phyloP scores from a whole-genome alignment of 2,113 vertebrate species.

The Xiphias gladius region DNA sequence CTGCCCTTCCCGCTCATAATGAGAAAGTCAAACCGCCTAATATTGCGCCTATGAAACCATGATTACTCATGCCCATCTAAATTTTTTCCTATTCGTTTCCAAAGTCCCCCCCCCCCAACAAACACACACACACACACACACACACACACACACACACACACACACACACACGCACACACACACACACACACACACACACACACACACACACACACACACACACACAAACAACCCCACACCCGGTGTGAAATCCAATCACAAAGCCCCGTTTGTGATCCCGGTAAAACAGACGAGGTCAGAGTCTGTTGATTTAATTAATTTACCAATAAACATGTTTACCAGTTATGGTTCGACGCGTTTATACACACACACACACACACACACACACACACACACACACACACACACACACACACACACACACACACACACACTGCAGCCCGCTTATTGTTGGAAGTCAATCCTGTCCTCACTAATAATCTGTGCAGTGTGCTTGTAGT shows the following conservation, averaged over 20 bases:
- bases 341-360: constrained; percentile 50
- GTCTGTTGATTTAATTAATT: constrained; percentile 68
- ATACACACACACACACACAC: constrained; percentile 7
- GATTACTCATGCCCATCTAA: constrained; percentile 52
- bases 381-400: constrained; percentile 4
- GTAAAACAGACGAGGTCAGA: constrained; percentile 35
- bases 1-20: constrained; percentile 77
- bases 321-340: constrained; percentile 68
- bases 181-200: too few relatives aligned
- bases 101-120: neutral
- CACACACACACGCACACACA: too few relatives aligned
- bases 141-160: too few relatives aligned
- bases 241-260: constrained; percentile 19
- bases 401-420: neutral
- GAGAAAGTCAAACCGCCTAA: constrained; percentile 75
- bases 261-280: constrained; percentile 7
- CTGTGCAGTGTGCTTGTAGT: constrained; percentile 30
- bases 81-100: neutral
- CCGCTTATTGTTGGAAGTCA: constrained; percentile 15
- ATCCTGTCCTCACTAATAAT: constrained; percentile 31
- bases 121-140: too few relatives aligned
- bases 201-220: too few relatives aligned
- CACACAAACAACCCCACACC: too few relatives aligned
- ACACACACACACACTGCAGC: neutral
- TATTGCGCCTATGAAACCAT: constrained; percentile 59